Evolutionary conservation across 2,888 invertebrate species (phyloP), one percentile per base, ranked within the genome.

Genomic region (Chrysodeixis includens): DNA sequence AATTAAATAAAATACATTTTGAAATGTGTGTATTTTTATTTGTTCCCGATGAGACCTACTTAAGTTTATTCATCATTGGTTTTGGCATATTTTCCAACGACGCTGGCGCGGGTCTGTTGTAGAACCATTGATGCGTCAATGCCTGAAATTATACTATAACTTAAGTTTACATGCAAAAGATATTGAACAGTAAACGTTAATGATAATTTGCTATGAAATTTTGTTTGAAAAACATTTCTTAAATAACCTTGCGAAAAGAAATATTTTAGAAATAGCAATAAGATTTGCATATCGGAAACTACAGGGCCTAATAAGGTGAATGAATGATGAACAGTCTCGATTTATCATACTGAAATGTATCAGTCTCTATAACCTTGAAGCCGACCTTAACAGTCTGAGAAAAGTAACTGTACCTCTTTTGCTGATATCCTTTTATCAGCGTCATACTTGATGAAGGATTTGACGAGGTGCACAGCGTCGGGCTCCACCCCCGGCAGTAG

Each of bases 381-480:
- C n/a, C n/a, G n/a, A n/a, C n/a, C n/a, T n/a, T n/a, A n/a, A n/a
- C n/a, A n/a, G n/a, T n/a, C n/a, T n/a, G n/a, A n/a, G n/a, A n/a
- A 26, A 4, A 26, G 26, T 4, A 26, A 26, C 26, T 26, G 26
- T 22, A 97, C 98, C 93, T 97, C 95, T 83, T 96, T 96, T 57
- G 98, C 98, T 61, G 96, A 96, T 56, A 98, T 96, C 76, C 99
- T 96, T 83, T 96, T 97, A 60, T 96, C 95, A 5, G 97, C 97
- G 88, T 98, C 97, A 85, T 99, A 99, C 32, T 97, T 94, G 14
- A 99, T 95, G 81, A 99, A 97, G 61, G 96, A 96, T 78, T 96
- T 97, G 32, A 98, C 95, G 26, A 99, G 96, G 86, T 97, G 96
- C 0, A 98, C 89, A 53, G 97, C 97, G 62, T 97, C 96, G 0